Conservation (phyloP, 2,888 invertebrate species). For the Poecilobothrus nobilitatus region DNA sequence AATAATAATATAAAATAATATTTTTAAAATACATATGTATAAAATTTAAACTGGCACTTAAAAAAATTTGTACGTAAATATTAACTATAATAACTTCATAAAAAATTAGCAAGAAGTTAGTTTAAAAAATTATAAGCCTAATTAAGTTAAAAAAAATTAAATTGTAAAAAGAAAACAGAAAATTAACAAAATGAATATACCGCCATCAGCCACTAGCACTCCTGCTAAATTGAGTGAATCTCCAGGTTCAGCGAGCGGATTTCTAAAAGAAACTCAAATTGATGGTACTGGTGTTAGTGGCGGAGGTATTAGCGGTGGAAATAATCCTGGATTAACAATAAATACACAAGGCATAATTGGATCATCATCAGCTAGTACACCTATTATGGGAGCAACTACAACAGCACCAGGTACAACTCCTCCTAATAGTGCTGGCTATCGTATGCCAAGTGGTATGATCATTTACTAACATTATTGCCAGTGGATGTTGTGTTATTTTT, state of each 20-base stretch:
- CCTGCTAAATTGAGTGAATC: slow-evolving; percentile 3
- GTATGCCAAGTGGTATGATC: slow-evolving; percentile 4
- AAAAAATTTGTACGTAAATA: too few relatives aligned
- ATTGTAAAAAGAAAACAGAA: too few relatives aligned
- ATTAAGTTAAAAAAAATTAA: too few relatives aligned
- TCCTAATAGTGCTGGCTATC: slow-evolving; percentile 4
- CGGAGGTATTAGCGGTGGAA: background rate
- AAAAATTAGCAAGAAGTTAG: too few relatives aligned
- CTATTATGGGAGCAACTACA: background rate
- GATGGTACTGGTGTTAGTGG: background rate
- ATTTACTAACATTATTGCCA: background rate
- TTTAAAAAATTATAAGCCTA: too few relatives aligned
- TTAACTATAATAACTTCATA: too few relatives aligned
- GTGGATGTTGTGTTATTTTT: background rate
- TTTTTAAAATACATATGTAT: too few relatives aligned
- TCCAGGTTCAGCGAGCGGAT: background rate
- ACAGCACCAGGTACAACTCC: background rate
- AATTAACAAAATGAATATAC: background rate
- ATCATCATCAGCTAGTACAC: background rate
- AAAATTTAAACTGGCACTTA: too few relatives aligned
- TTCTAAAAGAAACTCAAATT: background rate
- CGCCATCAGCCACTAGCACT: background rate
- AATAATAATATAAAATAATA: too few relatives aligned
- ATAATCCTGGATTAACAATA: slow-evolving; percentile 1
- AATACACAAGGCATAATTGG: background rate